These are phyloP conservation scores for Drosophila mulleri DNA, from an alignment of 2,888 invertebrate genomes.

Conservation along the genomic window DNA sequence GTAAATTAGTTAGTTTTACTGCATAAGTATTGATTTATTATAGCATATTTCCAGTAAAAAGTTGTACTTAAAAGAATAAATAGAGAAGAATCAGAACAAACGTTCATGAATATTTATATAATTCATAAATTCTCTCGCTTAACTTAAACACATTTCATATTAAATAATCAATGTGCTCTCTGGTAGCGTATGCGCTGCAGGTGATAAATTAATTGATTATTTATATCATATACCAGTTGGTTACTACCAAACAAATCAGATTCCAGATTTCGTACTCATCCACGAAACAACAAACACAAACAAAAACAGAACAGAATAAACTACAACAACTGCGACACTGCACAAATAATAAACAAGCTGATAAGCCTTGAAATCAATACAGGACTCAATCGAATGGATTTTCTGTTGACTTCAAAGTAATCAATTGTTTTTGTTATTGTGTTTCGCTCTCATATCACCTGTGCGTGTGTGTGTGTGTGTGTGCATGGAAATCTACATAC, in stretches of 20 bases:
- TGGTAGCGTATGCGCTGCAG: not conserved
- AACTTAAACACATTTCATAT: not conserved
- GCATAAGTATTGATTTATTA: too few relatives aligned
- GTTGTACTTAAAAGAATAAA: too few relatives aligned
- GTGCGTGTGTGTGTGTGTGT: not conserved
- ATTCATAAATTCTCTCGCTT: too few relatives aligned
- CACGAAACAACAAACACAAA: not conserved
- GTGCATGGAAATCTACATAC: not conserved
- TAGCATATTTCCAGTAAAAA: too few relatives aligned
- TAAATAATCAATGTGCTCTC: not conserved
- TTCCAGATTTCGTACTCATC: constrained; percentile 15
- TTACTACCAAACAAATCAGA: not conserved
- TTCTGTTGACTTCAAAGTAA: constrained; percentile 41
- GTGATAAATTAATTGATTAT: constrained; percentile 4
- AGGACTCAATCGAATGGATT: constrained; percentile 40
- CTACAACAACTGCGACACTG: not conserved
- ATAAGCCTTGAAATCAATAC: constrained; percentile 40
- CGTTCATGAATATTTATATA: too few relatives aligned
- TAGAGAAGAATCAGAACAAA: too few relatives aligned
- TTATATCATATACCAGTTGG: not conserved
- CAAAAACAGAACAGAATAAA: not conserved
- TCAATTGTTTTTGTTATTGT: constrained; percentile 43
- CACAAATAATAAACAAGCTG: constrained; percentile 42
- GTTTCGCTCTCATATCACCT: constrained; percentile 7
- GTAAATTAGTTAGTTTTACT: not conserved